Conservation (phyloP, 2,888 invertebrate genomes). For the Cryptosula pallasiana region DNA sequence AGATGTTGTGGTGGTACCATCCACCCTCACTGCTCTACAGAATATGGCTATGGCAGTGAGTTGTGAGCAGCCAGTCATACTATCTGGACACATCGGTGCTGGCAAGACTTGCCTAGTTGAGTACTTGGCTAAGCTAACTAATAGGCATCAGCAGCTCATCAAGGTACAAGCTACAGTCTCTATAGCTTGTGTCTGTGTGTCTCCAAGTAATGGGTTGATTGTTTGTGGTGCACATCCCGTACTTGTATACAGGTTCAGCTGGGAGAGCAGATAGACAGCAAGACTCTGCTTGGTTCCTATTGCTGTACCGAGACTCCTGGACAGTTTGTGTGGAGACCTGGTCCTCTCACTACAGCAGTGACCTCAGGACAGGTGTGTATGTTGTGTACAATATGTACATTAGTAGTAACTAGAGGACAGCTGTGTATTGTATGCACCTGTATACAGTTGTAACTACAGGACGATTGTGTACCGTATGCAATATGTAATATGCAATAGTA, state of each 20-base stretch:
- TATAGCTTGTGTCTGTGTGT: too few relatives aligned
- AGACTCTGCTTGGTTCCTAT: slow-evolving; percentile 84
- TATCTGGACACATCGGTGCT: slow-evolving; percentile 77
- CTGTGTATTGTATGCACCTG: too few relatives aligned
- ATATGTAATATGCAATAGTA: too few relatives aligned
- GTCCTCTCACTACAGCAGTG: slow-evolving; percentile 72
- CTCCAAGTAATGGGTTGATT: too few relatives aligned
- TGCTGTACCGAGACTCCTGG: slow-evolving; percentile 94
- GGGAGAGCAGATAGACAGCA: slow-evolving; percentile 93
- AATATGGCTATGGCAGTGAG: slow-evolving; percentile 75
- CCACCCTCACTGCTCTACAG: slow-evolving; percentile 62
- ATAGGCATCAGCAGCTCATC: slow-evolving; percentile 51
- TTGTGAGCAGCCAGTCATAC: slow-evolving; percentile 57
- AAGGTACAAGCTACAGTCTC: too few relatives aligned
- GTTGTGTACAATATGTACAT: background rate
- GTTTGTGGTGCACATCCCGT: too few relatives aligned
- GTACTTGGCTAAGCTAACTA: slow-evolving; percentile 75
- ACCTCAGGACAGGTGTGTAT: slow-evolving; percentile 33
- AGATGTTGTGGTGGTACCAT: slow-evolving; percentile 64
- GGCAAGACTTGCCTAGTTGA: slow-evolving; percentile 90
- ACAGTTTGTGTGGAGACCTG: slow-evolving; percentile 93
- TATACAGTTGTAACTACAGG: too few relatives aligned
- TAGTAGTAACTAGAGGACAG: background rate
- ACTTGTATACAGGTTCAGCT: slow-evolving; percentile 88
- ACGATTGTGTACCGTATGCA: too few relatives aligned